These are phyloP conservation scores for Scotopteryx bipunctaria DNA, from an alignment of 2,888 invertebrate genomes.

Conservation along the genomic window DNA sequence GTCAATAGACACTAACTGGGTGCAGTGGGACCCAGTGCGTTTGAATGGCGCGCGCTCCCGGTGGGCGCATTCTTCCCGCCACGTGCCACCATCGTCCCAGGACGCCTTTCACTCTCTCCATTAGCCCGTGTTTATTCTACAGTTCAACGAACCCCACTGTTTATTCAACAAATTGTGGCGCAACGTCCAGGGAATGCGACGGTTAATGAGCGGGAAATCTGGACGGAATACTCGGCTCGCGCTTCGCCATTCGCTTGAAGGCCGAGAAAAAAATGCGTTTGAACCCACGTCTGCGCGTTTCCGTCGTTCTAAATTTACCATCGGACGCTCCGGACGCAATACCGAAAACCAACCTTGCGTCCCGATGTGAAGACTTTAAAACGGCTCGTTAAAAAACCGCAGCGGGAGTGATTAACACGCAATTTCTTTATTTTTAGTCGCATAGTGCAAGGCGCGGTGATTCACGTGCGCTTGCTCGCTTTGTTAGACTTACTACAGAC, in stretches of 20 bases:
- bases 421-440: conserved; percentile 40
- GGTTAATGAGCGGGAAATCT: conserved; percentile 58
- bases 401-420: conserved; percentile 58
- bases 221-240: conserved; percentile 46
- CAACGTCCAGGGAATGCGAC: conserved; percentile 40
- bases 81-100: conserved; percentile 47
- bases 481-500: conserved; percentile 81
- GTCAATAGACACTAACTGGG: conserved; percentile 23
- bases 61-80: conserved; percentile 55
- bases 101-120: conserved; percentile 68
- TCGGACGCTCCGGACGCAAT: conserved; percentile 50
- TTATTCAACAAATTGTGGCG: conserved; percentile 57
- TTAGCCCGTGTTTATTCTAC: conserved; percentile 58
- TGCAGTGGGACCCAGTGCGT: conserved; percentile 39
- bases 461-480: conserved; percentile 55
- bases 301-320: conserved; percentile 78
- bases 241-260: conserved; percentile 77
- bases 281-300: conserved; percentile 55
- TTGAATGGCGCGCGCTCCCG: conserved; percentile 50
- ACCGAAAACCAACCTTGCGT: conserved; percentile 54
- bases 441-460: conserved; percentile 48
- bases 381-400: conserved; percentile 51
- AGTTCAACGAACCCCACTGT: conserved; percentile 63
- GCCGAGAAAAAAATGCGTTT: conserved; percentile 61
- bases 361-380: conserved; percentile 41